Percentiles rank a stretch among this genome's conserved stretches.
phyloP scores from a whole-genome alignment of 2,888 invertebrate genomes.

The Macrophya alboannulata region DNA sequence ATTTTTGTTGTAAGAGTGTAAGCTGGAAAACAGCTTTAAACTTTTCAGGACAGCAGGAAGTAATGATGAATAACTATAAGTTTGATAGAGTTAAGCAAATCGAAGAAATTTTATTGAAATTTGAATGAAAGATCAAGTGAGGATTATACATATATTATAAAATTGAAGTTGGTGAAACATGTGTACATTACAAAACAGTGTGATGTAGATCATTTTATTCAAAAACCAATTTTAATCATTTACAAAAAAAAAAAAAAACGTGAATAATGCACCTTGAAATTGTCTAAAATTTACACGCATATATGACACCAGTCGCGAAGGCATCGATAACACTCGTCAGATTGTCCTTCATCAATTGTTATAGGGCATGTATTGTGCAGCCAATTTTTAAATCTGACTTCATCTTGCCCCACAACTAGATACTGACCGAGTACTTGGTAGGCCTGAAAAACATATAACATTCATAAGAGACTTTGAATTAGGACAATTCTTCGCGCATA shows the following conservation, averaged over 20 bases:
- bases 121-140: conserved; percentile 43
- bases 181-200: conserved; percentile 12
- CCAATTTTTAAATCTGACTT: too few relatives aligned
- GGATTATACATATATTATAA: conserved; percentile 36
- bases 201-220: conserved; percentile 23
- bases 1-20: background rate
- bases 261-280: conserved; percentile 54
- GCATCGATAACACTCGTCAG: conserved; percentile 96
- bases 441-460: conserved; percentile 87
- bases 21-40: background rate
- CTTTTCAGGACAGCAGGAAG: background rate
- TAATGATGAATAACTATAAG: background rate
- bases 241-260: conserved; percentile 58
- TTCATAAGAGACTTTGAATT: conserved; percentile 41
- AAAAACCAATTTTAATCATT: conserved; percentile 46
- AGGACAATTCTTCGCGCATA: background rate
- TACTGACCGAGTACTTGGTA: conserved; percentile 98
- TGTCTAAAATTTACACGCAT: conserved; percentile 88
- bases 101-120: conserved; percentile 17
- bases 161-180: conserved; percentile 32
- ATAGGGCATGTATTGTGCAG: too few relatives aligned
- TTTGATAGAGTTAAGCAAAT: background rate
- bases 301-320: conserved; percentile 99
- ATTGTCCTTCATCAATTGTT: conserved; percentile 98
- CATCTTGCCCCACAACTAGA: conserved; percentile 96